Base-by-base conservation (phyloP, 2,797 vertebrate species). In the Hephaestus fuliginosus region DNA sequence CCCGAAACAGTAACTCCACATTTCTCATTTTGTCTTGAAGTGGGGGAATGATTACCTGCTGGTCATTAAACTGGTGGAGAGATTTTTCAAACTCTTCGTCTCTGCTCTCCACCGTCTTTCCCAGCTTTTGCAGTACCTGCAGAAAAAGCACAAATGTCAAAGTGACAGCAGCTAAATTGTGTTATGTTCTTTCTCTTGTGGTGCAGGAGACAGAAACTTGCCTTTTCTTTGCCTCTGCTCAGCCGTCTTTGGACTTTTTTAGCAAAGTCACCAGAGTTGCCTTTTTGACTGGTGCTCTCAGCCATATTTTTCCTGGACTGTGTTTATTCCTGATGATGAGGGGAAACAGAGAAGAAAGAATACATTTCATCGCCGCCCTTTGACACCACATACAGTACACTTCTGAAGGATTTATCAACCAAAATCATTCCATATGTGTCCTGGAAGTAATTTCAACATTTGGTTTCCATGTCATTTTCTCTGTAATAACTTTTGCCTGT, bases 141-240 rank as follows among this genome's bases (percentile, higher is more conserved):
- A 84, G 14, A 41, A 39, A 70, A 74, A 41, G 7, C 10, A 69
- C 13, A 71, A 4, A 61, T 25, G 28, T 81, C 41, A 76, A 63
- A 64, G 14, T 41, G 56, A 46, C 52, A 46, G 28, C 20, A 14
- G 11, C 33, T 13, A 52, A 62, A 18, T 17, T 8, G 44, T 10
- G 2, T 60, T 8, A 5, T 2, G 0, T 7, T 39, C 3, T 60
- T 25, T 51, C 7, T 76, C 20, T 62, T 74, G 56, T 18, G 14
- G 17, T 72, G 44, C n/a, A 14, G 44, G 46, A 60, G 57, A 60
- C 8, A 25, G 17, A 36, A 57, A 46, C 3, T 44, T 95, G 98
- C 98, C 97, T 98, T 99, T 92, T 99, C 98, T 89, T 98, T 98
- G 33, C 98, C 93, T 33, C 98, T 95, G 93, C 95, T 98, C 87